Base-by-base conservation (phyloP, 2,113 vertebrate species). In the Engystomops pustulosus region DNA sequence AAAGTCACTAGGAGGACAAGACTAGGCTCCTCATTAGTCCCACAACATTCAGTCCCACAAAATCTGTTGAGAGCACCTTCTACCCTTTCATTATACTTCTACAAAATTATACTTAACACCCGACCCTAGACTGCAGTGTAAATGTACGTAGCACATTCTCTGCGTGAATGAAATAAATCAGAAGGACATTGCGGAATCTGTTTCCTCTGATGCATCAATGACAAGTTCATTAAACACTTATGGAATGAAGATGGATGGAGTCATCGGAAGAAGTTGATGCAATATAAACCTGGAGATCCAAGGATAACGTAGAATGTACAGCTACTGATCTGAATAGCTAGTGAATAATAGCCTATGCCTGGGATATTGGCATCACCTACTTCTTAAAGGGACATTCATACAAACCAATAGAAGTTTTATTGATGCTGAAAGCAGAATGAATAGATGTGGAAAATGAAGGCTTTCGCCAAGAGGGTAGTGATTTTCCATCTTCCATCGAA, bases 141-240 rank as follows among this genome's bases (percentile, higher is more conserved):
- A 67, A 60, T 23, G 12, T 78, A 23, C 34, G 32, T 15, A 14
- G 51, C 51, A n/a, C 10, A 1, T 4, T 77, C 74, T 38, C 74
- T 5, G 14, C 36, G 74, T n/a, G 34, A 77, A 41, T 41, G 3
- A 78, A 78, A 74, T 36, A 38, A 32, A 74, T 62, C 23, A 60
- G 51, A 60, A 45, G 36, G 69, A 82, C 51, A 47, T 71, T 4
- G 69, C 44, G 36, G 69, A 62, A 82, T 30, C n/a, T 34, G 69
- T 4, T 82, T 82, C 69, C 38, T 58, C 34, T 72, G 80, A 82
- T 82, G 80, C 25, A 62, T 69, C 18, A 18, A 82, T 82, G 80
- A 82, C 80, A 82, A 74, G 36, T 82, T 82, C 69, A 72, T 82
- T 82, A 82, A 82, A 25, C 80, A 53, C 47, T 72, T 72, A 44